A percentile compares a stretch with the other conserved stretches of the same genome.
These are phyloP conservation scores for Drosophila anceps DNA, from an alignment of 2,888 invertebrate genomes.

Conservation along the genomic window DNA sequence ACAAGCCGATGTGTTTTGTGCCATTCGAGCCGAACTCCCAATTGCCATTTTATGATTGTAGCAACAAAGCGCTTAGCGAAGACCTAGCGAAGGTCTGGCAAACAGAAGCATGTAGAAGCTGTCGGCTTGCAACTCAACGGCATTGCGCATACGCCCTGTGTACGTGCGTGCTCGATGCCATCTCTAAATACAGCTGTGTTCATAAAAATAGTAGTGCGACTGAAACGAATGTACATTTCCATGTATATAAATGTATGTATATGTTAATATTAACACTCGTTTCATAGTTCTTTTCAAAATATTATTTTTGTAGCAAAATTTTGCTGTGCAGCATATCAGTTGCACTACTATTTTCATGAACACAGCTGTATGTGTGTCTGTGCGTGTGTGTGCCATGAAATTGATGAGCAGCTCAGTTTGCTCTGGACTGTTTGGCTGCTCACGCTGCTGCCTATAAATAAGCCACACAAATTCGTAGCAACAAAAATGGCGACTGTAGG, in stretches of 20 bases:
- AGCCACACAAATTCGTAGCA: slow-evolving; percentile 11
- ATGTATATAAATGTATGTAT: too few species aligned
- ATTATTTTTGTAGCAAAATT: too few species aligned
- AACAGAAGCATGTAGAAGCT: slow-evolving; percentile 60
- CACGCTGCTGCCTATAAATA: slow-evolving; percentile 31
- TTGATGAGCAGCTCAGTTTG: slow-evolving; percentile 60
- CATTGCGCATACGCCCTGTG: slow-evolving; percentile 45
- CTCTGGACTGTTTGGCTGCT: slow-evolving; percentile 26
- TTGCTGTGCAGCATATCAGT: too few species aligned
- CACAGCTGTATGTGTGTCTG: background rate
- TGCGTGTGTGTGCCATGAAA: slow-evolving; percentile 41
- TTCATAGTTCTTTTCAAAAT: too few species aligned
- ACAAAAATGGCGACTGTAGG: slow-evolving; percentile 26
- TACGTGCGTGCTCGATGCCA: background rate
- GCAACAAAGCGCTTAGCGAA: background rate
- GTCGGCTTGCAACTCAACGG: slow-evolving; percentile 36
- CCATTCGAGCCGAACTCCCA: background rate
- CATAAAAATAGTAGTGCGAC: too few species aligned
- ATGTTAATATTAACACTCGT: too few species aligned
- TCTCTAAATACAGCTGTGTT: too few species aligned
- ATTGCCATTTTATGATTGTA: slow-evolving; percentile 11
- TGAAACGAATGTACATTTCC: too few species aligned
- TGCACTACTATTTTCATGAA: too few species aligned
- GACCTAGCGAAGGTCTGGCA: slow-evolving; percentile 43
- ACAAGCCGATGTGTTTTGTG: background rate